Conservation (phyloP, 2,888 invertebrate genomes). For the Acronicta aceris region DNA sequence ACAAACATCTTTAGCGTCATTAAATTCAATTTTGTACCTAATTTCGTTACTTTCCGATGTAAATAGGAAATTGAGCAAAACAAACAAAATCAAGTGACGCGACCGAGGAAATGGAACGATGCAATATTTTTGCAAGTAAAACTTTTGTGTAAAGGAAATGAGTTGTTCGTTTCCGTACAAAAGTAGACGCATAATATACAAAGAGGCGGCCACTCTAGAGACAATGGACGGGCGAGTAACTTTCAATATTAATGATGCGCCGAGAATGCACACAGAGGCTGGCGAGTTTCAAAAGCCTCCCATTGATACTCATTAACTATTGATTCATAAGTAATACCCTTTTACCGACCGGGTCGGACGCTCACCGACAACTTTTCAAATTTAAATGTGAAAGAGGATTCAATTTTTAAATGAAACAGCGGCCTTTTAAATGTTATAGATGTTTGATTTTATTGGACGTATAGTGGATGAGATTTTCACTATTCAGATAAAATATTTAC, state of each 20-base stretch:
- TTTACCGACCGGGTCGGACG: constrained; percentile 76
- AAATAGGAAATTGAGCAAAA: constrained; percentile 27
- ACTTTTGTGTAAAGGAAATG: constrained; percentile 82
- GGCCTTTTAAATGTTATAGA: constrained; percentile 54
- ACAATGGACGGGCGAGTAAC: constrained; percentile 83
- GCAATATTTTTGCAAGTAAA: constrained; percentile 74
- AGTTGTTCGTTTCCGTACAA: constrained; percentile 79
- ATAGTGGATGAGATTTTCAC: constrained; percentile 46
- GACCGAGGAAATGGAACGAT: constrained; percentile 57
- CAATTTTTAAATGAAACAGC: constrained; percentile 71
- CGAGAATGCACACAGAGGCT: constrained; percentile 83
- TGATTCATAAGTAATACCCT: constrained; percentile 89
- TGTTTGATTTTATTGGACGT: constrained; percentile 50
- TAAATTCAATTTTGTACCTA: constrained; percentile 38
- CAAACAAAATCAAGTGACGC: constrained; percentile 46
- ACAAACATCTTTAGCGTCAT: constrained; percentile 45
- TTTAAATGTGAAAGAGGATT: constrained; percentile 80
- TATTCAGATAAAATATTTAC: constrained; percentile 35
- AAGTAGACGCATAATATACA: constrained; percentile 81
- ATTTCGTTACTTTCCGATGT: constrained; percentile 31
- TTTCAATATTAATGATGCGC: constrained; percentile 88
- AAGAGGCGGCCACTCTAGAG: constrained; percentile 82
- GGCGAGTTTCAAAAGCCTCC: constrained; percentile 83
- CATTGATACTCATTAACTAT: constrained; percentile 89
- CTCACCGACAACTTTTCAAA: constrained; percentile 82